These are phyloP conservation scores for Tetramorium simillimum DNA, from an alignment of 1,140 invertebrate species.

Conservation along the genomic window DNA sequence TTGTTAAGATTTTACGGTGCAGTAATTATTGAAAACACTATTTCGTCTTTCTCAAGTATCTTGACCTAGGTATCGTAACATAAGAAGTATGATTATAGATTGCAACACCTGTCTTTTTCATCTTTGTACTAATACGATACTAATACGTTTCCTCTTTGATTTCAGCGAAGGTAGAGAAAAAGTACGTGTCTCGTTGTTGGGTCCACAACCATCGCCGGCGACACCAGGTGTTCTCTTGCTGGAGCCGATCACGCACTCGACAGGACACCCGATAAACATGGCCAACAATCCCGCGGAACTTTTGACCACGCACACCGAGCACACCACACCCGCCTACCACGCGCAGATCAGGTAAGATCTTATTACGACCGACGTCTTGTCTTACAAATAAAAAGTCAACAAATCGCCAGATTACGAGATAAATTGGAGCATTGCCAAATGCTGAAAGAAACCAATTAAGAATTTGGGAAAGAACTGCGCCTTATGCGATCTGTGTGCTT, in stretches of 20 bases:
- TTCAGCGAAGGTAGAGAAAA: conserved; percentile 84
- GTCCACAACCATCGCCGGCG: conserved; percentile 82
- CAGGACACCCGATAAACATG: conserved; percentile 76
- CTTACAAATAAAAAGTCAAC: background rate
- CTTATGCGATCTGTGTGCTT: too few species aligned
- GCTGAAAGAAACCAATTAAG: background rate
- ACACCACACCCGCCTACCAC: conserved; percentile 83
- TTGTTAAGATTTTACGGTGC: background rate
- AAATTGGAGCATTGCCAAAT: background rate
- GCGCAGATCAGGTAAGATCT: conserved; percentile 81
- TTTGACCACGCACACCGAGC: conserved; percentile 83
- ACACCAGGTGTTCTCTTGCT: conserved; percentile 83
- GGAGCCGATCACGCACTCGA: conserved; percentile 78
- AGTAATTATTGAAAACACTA: background rate
- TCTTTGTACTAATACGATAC: background rate
- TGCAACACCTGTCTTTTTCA: background rate
- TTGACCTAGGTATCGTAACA: background rate
- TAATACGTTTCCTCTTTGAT: conserved; percentile 39
- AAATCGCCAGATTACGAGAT: background rate
- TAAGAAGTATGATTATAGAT: background rate
- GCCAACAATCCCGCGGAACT: conserved; percentile 82
- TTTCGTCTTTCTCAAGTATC: background rate
- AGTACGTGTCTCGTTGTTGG: conserved; percentile 83
- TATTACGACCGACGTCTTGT: background rate
- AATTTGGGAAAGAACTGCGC: background rate